Percentiles rank a stretch among this genome's conserved stretches.
These are phyloP conservation scores for Nephrocerus scutellatus DNA, from an alignment of 2,888 invertebrate species.

Conservation along the genomic window DNA sequence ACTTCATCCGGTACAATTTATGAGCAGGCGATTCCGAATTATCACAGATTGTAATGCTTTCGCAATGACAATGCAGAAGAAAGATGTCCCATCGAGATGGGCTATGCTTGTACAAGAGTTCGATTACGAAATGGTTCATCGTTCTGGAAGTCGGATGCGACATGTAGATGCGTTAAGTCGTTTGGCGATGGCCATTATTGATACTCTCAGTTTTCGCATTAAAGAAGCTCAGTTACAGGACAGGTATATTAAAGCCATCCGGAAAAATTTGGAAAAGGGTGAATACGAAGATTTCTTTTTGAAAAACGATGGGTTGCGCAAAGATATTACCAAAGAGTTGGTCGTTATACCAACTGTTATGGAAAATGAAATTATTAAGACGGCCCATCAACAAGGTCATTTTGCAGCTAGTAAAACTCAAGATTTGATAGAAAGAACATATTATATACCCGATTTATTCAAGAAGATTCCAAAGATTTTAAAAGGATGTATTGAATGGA, in stretches of 20 bases:
- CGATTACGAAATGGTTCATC: conserved; percentile 1
- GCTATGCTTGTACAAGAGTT: conserved; percentile 8
- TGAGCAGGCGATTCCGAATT: conserved; percentile 21
- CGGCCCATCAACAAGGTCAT: conserved; percentile 38
- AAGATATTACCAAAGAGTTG: conserved; percentile 5
- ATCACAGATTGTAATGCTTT: conserved; percentile 33
- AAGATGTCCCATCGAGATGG: conserved; percentile 15
- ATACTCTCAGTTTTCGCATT: neutral
- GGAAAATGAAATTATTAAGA: no score
- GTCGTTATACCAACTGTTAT: conserved; percentile 33
- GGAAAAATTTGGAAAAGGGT: neutral
- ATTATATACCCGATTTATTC: conserved; percentile 21
- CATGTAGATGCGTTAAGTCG: conserved; percentile 9
- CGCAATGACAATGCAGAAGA: conserved; percentile 30
- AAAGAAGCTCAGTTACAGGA: conserved; percentile 5
- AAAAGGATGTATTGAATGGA: conserved; percentile 14
- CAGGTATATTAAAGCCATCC: neutral
- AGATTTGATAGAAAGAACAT: conserved; percentile 26
- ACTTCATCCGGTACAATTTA: conserved; percentile 30
- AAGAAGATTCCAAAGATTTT: conserved; percentile 5
- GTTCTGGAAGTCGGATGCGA: no score
- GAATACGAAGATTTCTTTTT: conserved; percentile 5
- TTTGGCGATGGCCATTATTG: neutral
- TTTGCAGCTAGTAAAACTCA: conserved; percentile 29
- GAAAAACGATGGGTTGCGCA: conserved; percentile 7